Conservation (phyloP, 2,797 vertebrate species). For the Myotis daubentonii region DNA sequence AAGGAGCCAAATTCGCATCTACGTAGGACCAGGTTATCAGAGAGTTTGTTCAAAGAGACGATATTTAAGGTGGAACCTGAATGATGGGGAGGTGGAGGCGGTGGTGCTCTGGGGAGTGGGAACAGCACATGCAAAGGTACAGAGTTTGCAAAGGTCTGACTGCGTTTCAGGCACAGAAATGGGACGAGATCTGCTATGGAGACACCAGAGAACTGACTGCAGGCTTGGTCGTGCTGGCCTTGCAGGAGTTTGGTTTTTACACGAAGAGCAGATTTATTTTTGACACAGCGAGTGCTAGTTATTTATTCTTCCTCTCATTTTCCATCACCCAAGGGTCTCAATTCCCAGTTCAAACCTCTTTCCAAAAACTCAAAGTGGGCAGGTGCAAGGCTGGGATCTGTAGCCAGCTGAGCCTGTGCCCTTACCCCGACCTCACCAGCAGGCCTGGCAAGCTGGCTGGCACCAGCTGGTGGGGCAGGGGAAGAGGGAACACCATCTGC, state of each 20-base stretch:
- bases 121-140: background rate
- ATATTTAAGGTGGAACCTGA: background rate
- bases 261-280: constrained; percentile 55
- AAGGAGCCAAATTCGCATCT: background rate
- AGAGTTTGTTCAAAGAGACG: background rate
- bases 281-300: background rate
- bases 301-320: background rate
- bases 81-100: background rate
- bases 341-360: constrained; percentile 22
- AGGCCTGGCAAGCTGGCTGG: constrained; percentile 57
- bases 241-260: background rate
- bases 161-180: background rate
- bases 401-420: constrained; percentile 44
- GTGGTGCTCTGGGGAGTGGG: background rate
- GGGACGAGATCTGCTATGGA: background rate
- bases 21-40: background rate
- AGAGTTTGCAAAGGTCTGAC: background rate
- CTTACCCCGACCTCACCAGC: background rate
- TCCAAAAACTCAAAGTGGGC: background rate
- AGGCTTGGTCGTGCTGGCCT: background rate
- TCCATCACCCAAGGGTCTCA: background rate
- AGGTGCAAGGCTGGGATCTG: constrained; percentile 62
- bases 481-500: constrained; percentile 68
- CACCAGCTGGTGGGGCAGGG: constrained; percentile 66
- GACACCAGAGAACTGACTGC: background rate